Conservation (phyloP, 2,113 vertebrate genomes). For the Paedocypris sp. region DNA sequence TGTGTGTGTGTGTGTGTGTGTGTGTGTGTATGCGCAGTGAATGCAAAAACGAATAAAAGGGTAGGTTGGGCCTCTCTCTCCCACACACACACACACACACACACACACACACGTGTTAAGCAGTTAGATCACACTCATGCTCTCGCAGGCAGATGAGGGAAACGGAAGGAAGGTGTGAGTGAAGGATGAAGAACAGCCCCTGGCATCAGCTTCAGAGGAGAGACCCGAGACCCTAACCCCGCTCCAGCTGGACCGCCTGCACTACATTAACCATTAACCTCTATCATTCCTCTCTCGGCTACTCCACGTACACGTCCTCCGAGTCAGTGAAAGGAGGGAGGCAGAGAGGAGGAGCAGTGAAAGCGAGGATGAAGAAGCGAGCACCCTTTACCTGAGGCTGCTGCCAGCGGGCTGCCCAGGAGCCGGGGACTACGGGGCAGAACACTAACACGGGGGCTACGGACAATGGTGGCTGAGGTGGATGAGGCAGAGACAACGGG, state of each 20-base stretch:
- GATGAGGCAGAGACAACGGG: slow-evolving; percentile 72
- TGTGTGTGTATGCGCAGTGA: no score
- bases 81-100: no score
- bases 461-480: slow-evolving; percentile 63
- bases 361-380: slow-evolving; percentile 36
- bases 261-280: no score
- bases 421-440: slow-evolving; percentile 83
- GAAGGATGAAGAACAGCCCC: slow-evolving; percentile 75
- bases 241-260: no score
- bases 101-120: no score
- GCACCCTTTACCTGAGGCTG: slow-evolving; percentile 98
- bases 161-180: slow-evolving; percentile 45
- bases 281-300: background rate
- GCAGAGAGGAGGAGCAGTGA: slow-evolving; percentile 42
- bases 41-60: no score
- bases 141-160: no score
- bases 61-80: no score
- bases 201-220: slow-evolving; percentile 96
- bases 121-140: no score
- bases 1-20: no score
- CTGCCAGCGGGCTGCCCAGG: slow-evolving; percentile 94
- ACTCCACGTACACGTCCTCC: background rate
- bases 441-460: slow-evolving; percentile 85
- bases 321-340: slow-evolving; percentile 18
- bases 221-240: slow-evolving; percentile 37